phyloP scores from a whole-genome alignment of 2,888 invertebrate species.

The Macaria notata region DNA sequence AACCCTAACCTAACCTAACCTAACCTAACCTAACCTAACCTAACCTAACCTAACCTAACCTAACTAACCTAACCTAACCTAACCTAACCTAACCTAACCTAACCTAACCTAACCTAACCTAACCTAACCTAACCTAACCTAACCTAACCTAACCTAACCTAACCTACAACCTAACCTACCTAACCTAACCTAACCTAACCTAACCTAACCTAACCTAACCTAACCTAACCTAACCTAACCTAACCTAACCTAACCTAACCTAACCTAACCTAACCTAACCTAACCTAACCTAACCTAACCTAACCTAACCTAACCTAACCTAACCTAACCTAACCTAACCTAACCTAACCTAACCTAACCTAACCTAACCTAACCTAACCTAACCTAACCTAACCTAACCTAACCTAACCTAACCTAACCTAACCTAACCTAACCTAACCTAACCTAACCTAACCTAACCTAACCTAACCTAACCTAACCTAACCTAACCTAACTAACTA shows the following conservation, averaged over 20 bases:
- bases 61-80: constrained; percentile 29
- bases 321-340: constrained; percentile 27
- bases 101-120: constrained; percentile 33
- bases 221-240: constrained; percentile 34
- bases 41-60: constrained; percentile 24
- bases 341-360: constrained; percentile 29
- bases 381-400: constrained; percentile 26
- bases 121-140: constrained; percentile 31
- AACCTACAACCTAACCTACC: constrained; percentile 32
- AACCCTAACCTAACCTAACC: constrained; percentile 25
- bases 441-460: constrained; percentile 28
- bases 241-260: constrained; percentile 31
- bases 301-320: constrained; percentile 27
- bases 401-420: constrained; percentile 28
- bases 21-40: constrained; percentile 30
- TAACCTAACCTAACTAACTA: constrained; percentile 24
- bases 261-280: constrained; percentile 31
- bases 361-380: constrained; percentile 27
- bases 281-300: constrained; percentile 26
- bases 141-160: constrained; percentile 33
- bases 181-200: constrained; percentile 31
- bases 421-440: constrained; percentile 29
- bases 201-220: constrained; percentile 34
- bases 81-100: constrained; percentile 34
- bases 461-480: constrained; percentile 29